Evolutionary conservation across 37 sponge, comb jelly and placozoan genomes (phyloP).

Genomic region (Beroe forskalii): DNA sequence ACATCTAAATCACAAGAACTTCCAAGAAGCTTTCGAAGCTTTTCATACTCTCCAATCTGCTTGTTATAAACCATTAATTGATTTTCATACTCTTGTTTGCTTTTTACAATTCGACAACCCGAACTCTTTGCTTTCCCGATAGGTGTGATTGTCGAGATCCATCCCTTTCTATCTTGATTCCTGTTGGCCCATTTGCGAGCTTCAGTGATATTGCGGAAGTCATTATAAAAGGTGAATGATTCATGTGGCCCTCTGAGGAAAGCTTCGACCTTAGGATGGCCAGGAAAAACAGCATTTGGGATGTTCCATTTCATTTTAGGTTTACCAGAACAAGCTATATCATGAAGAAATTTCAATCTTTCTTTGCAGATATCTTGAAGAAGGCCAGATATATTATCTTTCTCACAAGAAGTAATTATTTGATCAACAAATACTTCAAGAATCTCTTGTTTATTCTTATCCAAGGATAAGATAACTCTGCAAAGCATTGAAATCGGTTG

Average conservation of each 20-base stretch:
- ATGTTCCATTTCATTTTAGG: background rate
- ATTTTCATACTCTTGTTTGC: too few species aligned
- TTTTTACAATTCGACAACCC: too few species aligned
- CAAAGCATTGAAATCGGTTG: too few species aligned
- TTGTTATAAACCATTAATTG: too few species aligned
- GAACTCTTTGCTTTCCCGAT: background rate
- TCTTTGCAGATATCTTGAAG: background rate
- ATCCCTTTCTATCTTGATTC: background rate
- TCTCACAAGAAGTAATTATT: background rate
- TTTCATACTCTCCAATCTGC: too few species aligned
- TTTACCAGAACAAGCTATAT: background rate
- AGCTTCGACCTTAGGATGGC: background rate
- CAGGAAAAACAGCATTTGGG: background rate
- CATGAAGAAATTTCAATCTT: background rate
- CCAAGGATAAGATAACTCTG: too few species aligned
- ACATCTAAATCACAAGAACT: too few species aligned
- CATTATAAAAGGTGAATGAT: background rate
- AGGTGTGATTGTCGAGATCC: background rate
- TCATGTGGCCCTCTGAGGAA: conserved; percentile 1
- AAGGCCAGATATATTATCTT: background rate
- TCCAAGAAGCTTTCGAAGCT: too few species aligned
- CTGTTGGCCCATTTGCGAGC: background rate
- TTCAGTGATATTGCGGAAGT: background rate
- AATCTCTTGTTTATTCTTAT: too few species aligned
- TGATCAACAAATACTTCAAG: too few species aligned